phyloP scores from a whole-genome alignment of 2,888 invertebrate genomes.

The Synanthedon formicaeformis region DNA sequence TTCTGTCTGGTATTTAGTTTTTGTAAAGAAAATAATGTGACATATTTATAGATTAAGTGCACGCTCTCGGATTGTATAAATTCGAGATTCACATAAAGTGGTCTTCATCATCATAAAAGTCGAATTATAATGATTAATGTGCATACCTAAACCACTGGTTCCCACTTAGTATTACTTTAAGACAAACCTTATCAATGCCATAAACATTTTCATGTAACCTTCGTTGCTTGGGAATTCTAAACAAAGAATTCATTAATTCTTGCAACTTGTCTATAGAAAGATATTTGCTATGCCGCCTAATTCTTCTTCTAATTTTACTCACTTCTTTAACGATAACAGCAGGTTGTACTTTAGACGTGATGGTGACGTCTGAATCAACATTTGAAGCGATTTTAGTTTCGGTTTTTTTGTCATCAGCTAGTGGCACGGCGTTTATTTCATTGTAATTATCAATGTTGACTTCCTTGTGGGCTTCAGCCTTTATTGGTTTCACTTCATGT shows the following conservation, averaged over 20 bases:
- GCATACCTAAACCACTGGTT: conserved; percentile 34
- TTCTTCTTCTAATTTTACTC: conserved; percentile 25
- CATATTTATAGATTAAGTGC: not conserved
- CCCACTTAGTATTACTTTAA: conserved; percentile 7
- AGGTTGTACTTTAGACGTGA: conserved; percentile 11
- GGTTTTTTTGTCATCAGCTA: conserved; percentile 8
- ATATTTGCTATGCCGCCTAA: not conserved
- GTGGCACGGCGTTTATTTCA: conserved; percentile 29
- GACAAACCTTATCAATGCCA: conserved; percentile 36
- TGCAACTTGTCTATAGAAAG: conserved; percentile 14
- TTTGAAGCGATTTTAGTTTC: conserved; percentile 13
- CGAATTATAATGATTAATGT: not conserved
- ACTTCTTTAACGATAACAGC: conserved; percentile 45
- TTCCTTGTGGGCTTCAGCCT: conserved; percentile 27
- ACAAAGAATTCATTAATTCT: conserved; percentile 25
- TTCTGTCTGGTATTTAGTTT: too few relatives aligned
- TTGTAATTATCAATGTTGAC: conserved; percentile 32
- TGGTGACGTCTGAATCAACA: not conserved
- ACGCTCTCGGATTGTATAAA: not conserved
- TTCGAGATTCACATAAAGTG: not conserved
- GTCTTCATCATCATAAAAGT: not conserved
- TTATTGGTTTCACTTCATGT: conserved; percentile 9
- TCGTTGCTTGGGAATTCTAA: conserved; percentile 21
- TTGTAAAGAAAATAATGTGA: too few relatives aligned
- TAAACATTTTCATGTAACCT: conserved; percentile 11